phyloP scores from a whole-genome alignment of 2,113 vertebrate genomes.

The Zeus faber region DNA sequence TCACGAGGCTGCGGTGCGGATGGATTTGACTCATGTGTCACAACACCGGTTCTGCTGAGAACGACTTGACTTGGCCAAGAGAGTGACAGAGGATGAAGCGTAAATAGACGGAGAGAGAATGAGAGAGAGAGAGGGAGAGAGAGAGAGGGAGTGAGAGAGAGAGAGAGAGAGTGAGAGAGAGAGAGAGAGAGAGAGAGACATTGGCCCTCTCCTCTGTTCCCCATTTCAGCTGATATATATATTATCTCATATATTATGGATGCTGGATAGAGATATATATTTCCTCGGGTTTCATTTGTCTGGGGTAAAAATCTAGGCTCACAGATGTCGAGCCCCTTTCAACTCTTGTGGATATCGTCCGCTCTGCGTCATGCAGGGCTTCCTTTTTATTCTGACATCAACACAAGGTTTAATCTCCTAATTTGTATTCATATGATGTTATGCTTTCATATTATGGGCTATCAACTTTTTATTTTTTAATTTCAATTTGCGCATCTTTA shows the following conservation, averaged over 20 bases:
- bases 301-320: slow-evolving; percentile 57
- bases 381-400: slow-evolving; percentile 13
- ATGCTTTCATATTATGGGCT: not conserved
- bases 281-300: slow-evolving; percentile 69
- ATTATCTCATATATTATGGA: slow-evolving; percentile 83
- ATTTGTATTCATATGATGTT: not conserved
- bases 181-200: slow-evolving; percentile 40
- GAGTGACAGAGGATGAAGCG: too few relatives aligned
- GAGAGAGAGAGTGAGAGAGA: slow-evolving; percentile 27
- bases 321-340: slow-evolving; percentile 43
- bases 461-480: not conserved
- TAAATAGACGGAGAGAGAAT: too few relatives aligned
- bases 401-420: not conserved
- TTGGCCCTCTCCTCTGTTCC: slow-evolving; percentile 39
- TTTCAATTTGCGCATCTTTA: slow-evolving; percentile 32
- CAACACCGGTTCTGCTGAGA: slow-evolving; percentile 44
- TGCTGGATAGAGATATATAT: slow-evolving; percentile 69
- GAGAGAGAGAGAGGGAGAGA: too few relatives aligned
- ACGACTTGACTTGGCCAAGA: too few relatives aligned
- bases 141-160: too few relatives aligned
- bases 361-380: too few relatives aligned
- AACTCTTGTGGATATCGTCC: slow-evolving; percentile 15
- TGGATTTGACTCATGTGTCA: slow-evolving; percentile 43
- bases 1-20: slow-evolving; percentile 26
- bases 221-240: slow-evolving; percentile 62